Base-by-base conservation (phyloP, 92 coral and sea anemone genomes). In the Siderastrea siderea region DNA sequence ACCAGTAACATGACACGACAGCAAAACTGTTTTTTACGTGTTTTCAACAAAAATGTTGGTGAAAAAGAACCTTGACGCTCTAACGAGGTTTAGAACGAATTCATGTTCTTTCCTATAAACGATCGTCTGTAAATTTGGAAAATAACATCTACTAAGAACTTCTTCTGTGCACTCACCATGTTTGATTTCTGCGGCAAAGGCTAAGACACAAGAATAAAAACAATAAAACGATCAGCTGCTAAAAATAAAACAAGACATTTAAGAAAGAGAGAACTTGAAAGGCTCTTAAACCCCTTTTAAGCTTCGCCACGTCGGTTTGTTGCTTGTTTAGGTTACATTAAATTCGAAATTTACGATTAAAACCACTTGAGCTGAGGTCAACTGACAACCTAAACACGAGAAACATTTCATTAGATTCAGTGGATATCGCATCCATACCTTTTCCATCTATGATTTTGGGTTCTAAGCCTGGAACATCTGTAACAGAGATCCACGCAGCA, bases 401-500 rank as follows among this genome's bases (percentile, higher is more conserved):
- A 26, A 63, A 47, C 51, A 79, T 61, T 59, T 12, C 6, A 79
- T 51, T 63, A 50, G 11, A 69, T 3, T 14, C n/a, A 58, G 26
- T 49, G 53, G 47, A 2, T 68, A 5, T 6, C 9, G 47, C 0
- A 26, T 26, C 38, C 86, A 47, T 48, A 97, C 98, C 94, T 93
- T 88, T 92, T 19, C 94, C 93, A 80, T 97, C 99, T 17, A 86
- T 61, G 3, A 87, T 64, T 77, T 77, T 95, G 14, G 98, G 96
- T 64, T 92, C 93, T 73, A 97, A 81, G 44, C 95, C 98, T n/a
- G 93, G 81, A 1, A 94, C 99, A 90, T 97, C 96, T 8, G 94
- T 84, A 3, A 92, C 93, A 4, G 99, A 97, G 47, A 97, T 93
- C 99, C 99, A 97, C 8, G 98, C 98, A 16, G 95, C 88, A 87